Evolutionary conservation across 2,113 vertebrate genomes (phyloP).

Genomic region (Elaphurus davidianus): DNA sequence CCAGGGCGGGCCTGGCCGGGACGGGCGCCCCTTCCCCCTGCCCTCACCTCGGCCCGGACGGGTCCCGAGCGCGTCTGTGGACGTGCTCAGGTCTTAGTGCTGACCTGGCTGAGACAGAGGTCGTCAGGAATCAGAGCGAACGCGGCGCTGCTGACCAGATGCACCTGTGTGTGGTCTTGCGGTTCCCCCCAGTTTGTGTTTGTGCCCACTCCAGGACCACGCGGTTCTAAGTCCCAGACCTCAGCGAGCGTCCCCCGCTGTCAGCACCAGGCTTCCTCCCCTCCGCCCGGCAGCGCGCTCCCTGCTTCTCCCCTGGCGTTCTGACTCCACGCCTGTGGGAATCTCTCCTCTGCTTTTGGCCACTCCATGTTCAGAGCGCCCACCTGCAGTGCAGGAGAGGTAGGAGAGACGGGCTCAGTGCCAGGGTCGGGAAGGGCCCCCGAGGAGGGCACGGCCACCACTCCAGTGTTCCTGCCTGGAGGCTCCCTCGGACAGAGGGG

Average conservation of each 20-base stretch:
- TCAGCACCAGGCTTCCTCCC: not conserved
- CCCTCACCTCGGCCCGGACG: fast-evolving
- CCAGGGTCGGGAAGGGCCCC: not conserved
- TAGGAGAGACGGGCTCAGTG: fast-evolving
- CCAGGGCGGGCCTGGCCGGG: not conserved
- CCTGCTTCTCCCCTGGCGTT: not conserved
- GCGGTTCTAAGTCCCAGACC: not conserved
- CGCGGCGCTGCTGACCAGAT: too few relatives aligned
- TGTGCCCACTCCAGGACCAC: not conserved
- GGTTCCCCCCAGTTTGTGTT: not conserved
- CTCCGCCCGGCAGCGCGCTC: not conserved
- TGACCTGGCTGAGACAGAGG: not conserved
- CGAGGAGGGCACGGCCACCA: not conserved
- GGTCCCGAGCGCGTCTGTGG: fast-evolving
- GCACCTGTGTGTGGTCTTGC: not conserved
- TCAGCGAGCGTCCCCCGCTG: not conserved
- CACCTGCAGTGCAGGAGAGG: not conserved
- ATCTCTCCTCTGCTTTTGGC: not conserved
- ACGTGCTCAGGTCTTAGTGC: not conserved
- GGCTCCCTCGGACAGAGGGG: not conserved
- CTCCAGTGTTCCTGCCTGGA: not conserved
- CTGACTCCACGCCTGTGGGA: not conserved
- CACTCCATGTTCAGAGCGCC: not conserved
- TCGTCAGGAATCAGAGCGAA: not conserved
- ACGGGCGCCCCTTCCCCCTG: not conserved